phyloP scores from a whole-genome alignment of 2,797 vertebrate species.

The Acipenser transmontanus region DNA sequence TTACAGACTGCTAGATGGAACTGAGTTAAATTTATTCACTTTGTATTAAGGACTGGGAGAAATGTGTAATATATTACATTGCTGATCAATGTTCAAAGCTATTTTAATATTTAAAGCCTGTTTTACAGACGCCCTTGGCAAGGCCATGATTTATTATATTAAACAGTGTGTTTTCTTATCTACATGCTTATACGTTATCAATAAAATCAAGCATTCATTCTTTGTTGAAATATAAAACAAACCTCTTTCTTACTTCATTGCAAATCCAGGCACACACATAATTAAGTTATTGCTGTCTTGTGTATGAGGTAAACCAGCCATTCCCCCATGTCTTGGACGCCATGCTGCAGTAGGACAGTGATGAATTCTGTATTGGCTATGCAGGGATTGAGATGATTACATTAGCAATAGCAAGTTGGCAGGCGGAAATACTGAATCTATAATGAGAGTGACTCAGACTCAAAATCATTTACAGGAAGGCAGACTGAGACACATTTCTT shows the following conservation, averaged over 20 bases:
- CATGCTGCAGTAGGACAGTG: constrained; percentile 37
- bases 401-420: constrained; percentile 39
- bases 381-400: constrained; percentile 31
- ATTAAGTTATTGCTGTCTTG: constrained; percentile 14
- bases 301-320: constrained; percentile 5
- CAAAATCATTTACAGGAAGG: constrained; percentile 10
- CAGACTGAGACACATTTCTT: background rate
- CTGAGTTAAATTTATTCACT: background rate
- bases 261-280: constrained; percentile 10
- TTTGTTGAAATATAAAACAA: background rate
- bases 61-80: background rate
- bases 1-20: background rate
- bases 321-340: constrained; percentile 23
- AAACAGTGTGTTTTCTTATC: too few relatives aligned
- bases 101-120: background rate
- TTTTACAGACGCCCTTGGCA: background rate
- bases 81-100: background rate
- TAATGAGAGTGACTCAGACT: constrained; percentile 21
- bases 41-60: background rate
- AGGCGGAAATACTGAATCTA: constrained; percentile 18
- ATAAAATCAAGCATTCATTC: background rate
- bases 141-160: background rate
- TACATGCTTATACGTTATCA: too few relatives aligned
- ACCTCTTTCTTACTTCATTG: background rate
- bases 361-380: constrained; percentile 28